Conservation (phyloP, 2,797 vertebrate species). For the Perodicticus potto region DNA sequence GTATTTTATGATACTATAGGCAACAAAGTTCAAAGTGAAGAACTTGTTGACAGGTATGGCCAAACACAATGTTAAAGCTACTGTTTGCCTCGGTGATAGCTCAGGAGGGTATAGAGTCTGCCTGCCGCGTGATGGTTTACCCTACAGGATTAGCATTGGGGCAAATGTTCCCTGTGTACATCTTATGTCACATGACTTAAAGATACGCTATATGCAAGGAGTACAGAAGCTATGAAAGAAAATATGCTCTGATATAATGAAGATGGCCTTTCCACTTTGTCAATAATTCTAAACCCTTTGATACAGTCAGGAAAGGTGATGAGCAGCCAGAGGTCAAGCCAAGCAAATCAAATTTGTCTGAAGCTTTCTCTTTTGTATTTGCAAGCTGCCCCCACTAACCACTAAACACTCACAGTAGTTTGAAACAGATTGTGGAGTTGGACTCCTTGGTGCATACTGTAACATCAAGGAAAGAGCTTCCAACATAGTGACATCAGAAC, state of each 20-base stretch:
- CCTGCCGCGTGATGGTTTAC: neutral
- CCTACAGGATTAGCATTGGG: constrained; percentile 10
- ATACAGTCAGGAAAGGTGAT: neutral
- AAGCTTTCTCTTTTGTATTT: neutral
- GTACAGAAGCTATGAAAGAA: neutral
- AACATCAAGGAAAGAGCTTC: neutral
- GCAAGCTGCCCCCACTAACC: neutral
- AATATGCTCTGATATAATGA: neutral
- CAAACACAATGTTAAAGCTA: constrained; percentile 72
- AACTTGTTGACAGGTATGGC: constrained; percentile 42
- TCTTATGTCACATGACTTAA: neutral
- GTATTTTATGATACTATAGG: neutral
- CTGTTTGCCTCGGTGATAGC: constrained; percentile 53
- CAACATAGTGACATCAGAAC: neutral
- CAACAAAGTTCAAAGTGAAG: constrained; percentile 29
- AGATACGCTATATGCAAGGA: neutral
- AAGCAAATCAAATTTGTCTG: neutral
- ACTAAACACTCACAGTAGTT: neutral
- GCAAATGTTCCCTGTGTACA: neutral
- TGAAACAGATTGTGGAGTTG: neutral
- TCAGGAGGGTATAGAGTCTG: neutral
- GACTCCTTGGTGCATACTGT: neutral
- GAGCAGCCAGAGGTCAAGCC: neutral
- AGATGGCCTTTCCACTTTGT: neutral
- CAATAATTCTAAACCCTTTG: neutral